Evolutionary conservation across 2,888 invertebrate species (phyloP), one percentile per base, ranked within the genome.

Genomic region (Dascillus cervinus): DNA sequence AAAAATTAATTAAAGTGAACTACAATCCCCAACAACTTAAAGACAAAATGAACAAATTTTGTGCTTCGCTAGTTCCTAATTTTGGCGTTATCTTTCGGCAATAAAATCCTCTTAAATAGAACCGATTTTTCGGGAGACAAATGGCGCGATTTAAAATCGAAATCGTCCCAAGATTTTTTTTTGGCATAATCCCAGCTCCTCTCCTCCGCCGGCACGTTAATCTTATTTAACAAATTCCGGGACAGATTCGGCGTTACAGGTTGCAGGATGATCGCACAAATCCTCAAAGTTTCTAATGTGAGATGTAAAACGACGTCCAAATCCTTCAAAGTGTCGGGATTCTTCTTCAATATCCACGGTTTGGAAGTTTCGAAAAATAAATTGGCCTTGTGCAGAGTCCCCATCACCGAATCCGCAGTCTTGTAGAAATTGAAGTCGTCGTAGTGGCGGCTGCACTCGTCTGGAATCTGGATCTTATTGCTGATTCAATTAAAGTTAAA

Each of bases 311-410:
- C 75, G 9, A 78, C 76, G 52, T 82, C 73, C 22, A 73, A 67
- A 26, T 72, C 69, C 11, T 68, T 59, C 8, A 53, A 43, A 12
- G 61, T 55, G 22, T 72, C 66, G 0, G 68, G 62, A 5, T 69
- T 58, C 53, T 86, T 84, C 30, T 71, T 75, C 36, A 96, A 69
- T 45, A 81, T 75, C 97, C 97, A 98, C 0, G 96, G 96, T 58
- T 84, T 81, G 47, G 79, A 73, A 3, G 78, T 68, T 54, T 95
- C 86, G 52, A 97, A 82, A 71, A 94, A 88, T 37, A 77, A 67
- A 68, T 98, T 97, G 10, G 87, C 80, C 13, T 75, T 66, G 53
- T 85, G 83, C 6, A 95, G 65, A 1, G 78, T 73, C 6, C 72
- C 67, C 62, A 94, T 79, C 1, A 87, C 75, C 1, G 73, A 68